Evolutionary conservation across 2,888 invertebrate species (phyloP), one percentile per base, ranked within the genome.

Genomic region (Timema cristinae): DNA sequence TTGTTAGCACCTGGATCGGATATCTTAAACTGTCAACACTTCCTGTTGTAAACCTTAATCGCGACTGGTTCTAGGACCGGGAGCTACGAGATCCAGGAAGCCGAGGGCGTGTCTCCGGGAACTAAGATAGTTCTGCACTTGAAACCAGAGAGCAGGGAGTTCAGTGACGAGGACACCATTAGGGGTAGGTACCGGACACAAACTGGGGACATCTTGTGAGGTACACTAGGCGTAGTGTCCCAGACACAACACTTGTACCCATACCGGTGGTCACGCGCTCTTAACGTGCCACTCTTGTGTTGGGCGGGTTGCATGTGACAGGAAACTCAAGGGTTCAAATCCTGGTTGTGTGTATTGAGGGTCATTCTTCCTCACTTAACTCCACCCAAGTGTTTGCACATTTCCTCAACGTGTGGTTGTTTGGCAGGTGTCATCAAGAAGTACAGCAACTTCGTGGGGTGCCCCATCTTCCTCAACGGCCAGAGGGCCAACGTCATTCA

Each of bases 391-490:
- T 11, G 67, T 8, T 13, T 70, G 50, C 70, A 50, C n/a, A 77
- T 73, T 74, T 32, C 32, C 2, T 32, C 32, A 32, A 32, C 32
- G 32, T 32, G 32, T 32, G 32, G 32, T 32, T 32, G 32, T 32
- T 76, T 85, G 84, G 69, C 84, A 91, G 92, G 86, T 76, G 90
- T 98, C 63, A 93, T 98, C 32, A 92, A 93, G 80, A 97, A 97
- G 81, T 98, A 98, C 84, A 98, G 97, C 81, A 98, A 97, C 82
- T 98, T 98, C 81, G 95, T 99, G 63, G 94, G 96, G 51, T 93
- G 93, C 78, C 94, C 97, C 0, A 95, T 99, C 78, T 91, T 88
- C 77, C 84, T 98, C 47, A 98, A 98, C 83, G 94, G 95, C 73
- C 90, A 91, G 77, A 91, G 90, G 81, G 90, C 92, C 0, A 98